Evolutionary conservation across 2,888 invertebrate species (phyloP), one percentile per base, ranked within the genome.

Genomic region (Nysson spinosus): DNA sequence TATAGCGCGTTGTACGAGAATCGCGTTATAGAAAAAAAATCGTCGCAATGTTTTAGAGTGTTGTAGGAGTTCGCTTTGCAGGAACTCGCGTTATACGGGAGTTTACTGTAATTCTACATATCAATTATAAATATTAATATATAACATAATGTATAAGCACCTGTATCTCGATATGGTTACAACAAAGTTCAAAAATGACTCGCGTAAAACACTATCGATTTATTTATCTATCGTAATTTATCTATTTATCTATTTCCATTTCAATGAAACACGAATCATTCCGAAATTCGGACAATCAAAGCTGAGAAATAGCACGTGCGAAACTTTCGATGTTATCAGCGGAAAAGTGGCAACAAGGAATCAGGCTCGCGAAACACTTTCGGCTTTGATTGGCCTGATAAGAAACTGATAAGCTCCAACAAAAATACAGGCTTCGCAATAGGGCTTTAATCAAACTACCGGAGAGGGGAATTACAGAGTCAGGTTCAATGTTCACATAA

Each of bases 401-500:
- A n/a, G 3, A 43, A 3, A 7, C 6, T 9, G 43, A 43, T 43
- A 28, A 28, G 43, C 14, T 7, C 11, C n/a, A 4, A 28, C 28
- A 28, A 14, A 28, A 43, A 43, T 4, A 42, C 2, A 7, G 34
- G 1, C 30, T 30, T 1, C 30, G 30, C 30, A 30, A 30, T 30
- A 30, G 1, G 12, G 6, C 7, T 34, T 14, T 7, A 2, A 0
- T 34, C 9, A 14, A 3, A 24, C 17, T 12, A 16, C 43, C 16
- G 43, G n/a, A n/a, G n/a, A n/a, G n/a, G n/a, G 30, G 30, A 4
- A 12, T 35, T 35, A 12, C 35, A 35, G 11, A 6, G 9, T 1
- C 35, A 17, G 14, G 44, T 32, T 44, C 44, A 44, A 44, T 32
- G 44, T 44, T 44, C 44, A 44, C 44, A 7, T 3, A 34, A 34